A percentile compares a stretch with the other conserved stretches of the same genome.
Evolutionary conservation across 2,888 invertebrate species (phyloP).

Genomic region (Choreutis nemorana): DNA sequence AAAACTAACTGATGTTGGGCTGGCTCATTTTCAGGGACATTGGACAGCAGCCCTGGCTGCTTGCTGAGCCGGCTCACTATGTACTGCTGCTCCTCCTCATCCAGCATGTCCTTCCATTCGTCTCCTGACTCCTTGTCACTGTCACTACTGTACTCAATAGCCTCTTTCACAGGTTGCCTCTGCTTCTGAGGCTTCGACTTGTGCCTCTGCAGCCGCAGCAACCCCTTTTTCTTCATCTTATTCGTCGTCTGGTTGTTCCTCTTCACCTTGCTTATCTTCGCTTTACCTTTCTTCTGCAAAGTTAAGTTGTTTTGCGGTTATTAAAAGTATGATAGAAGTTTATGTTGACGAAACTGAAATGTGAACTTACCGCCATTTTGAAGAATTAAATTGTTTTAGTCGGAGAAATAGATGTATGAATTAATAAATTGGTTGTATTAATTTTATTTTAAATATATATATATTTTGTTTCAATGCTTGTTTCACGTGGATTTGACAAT

Average conservation of each 20-base stretch:
- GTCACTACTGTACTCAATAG: slow-evolving; percentile 46
- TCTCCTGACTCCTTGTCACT: slow-evolving; percentile 56
- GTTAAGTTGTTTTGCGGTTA: neutral
- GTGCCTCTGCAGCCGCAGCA: slow-evolving; percentile 53
- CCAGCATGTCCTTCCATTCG: slow-evolving; percentile 67
- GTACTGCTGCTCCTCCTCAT: slow-evolving; percentile 63
- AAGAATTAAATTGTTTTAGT: too few relatives aligned
- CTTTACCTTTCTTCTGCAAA: slow-evolving; percentile 59
- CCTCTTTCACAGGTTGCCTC: slow-evolving; percentile 27
- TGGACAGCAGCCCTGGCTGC: slow-evolving; percentile 43
- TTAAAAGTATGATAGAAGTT: neutral
- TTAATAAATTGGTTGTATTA: too few relatives aligned
- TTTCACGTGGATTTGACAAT: too few relatives aligned
- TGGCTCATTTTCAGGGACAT: slow-evolving; percentile 39
- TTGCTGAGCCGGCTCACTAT: slow-evolving; percentile 47
- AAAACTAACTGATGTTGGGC: slow-evolving; percentile 7
- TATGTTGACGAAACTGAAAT: too few relatives aligned
- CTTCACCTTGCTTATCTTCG: slow-evolving; percentile 63
- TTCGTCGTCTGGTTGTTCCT: slow-evolving; percentile 66
- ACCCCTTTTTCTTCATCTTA: slow-evolving; percentile 64
- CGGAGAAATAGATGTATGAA: too few relatives aligned
- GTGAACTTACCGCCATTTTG: too few relatives aligned
- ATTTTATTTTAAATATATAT: too few relatives aligned
- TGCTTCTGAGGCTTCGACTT: slow-evolving; percentile 38
- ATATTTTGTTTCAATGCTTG: too few relatives aligned